phyloP scores from a whole-genome alignment of 1,140 invertebrate genomes.

The Procambarus virginalis region DNA sequence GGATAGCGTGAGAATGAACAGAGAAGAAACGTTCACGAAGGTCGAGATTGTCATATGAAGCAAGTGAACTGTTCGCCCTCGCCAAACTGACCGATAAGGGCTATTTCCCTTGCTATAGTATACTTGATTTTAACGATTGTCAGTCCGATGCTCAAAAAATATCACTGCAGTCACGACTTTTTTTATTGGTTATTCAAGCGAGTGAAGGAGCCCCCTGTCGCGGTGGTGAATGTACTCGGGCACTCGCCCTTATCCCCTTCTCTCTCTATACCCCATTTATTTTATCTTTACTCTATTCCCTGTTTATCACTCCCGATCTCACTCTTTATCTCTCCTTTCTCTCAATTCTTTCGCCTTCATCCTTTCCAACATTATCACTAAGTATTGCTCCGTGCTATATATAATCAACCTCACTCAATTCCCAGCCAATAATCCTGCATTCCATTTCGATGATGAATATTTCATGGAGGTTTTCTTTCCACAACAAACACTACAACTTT shows the following conservation, averaged over 20 bases:
- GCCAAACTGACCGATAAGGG: background rate
- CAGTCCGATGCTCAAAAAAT: constrained; percentile 33
- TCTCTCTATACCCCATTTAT: background rate
- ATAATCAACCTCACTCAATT: too few relatives aligned
- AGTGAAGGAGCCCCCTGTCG: background rate
- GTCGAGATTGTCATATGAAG: background rate
- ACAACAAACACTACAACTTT: too few relatives aligned
- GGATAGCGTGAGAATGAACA: background rate
- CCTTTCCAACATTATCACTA: too few relatives aligned
- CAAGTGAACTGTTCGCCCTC: background rate
- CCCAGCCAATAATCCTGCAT: too few relatives aligned
- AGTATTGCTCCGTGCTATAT: too few relatives aligned
- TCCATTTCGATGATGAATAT: too few relatives aligned
- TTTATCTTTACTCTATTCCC: too few relatives aligned
- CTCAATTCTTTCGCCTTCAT: too few relatives aligned
- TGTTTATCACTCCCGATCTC: too few relatives aligned
- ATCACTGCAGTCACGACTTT: constrained; percentile 33
- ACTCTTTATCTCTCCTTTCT: too few relatives aligned
- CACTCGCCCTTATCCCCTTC: background rate
- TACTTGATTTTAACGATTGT: constrained; percentile 28
- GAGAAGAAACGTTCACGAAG: background rate
- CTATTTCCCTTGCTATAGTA: constrained; percentile 7
- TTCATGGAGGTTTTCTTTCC: too few relatives aligned
- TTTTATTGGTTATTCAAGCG: constrained; percentile 16
- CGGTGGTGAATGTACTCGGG: background rate